Evolutionary conservation across 1,140 invertebrate genomes (phyloP).

Genomic region (Contarinia nasturtii): DNA sequence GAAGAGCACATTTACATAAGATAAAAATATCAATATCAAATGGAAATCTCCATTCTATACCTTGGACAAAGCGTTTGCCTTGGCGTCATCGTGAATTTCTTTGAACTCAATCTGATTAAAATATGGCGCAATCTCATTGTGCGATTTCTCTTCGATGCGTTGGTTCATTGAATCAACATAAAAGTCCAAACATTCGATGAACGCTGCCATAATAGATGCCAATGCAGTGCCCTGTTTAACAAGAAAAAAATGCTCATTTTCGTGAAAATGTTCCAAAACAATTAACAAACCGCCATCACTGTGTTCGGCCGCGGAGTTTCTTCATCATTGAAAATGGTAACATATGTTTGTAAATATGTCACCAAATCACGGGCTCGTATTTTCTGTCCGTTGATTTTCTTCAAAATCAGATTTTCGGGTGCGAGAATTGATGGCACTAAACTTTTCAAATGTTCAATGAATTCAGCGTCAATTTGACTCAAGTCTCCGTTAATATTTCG

Average conservation of each 20-base stretch:
- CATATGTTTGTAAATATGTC: constrained; percentile 96
- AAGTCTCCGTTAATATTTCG: neutral
- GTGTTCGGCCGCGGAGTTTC: neutral
- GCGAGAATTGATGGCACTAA: constrained; percentile 78
- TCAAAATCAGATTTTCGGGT: constrained; percentile 80
- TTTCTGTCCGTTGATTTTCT: constrained; percentile 86
- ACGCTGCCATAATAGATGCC: neutral
- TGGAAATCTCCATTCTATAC: neutral
- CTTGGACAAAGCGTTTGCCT: neutral
- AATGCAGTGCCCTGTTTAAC: neutral
- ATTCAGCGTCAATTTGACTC: constrained; percentile 37
- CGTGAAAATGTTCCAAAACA: too few species aligned
- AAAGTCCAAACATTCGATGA: neutral
- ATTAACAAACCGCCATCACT: too few species aligned
- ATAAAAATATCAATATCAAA: neutral
- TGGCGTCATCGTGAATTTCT: neutral
- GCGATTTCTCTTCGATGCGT: neutral
- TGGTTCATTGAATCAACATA: neutral
- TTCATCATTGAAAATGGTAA: constrained; percentile 90
- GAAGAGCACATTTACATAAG: too few species aligned
- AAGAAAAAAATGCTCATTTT: too few species aligned
- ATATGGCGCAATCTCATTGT: neutral
- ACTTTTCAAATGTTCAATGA: constrained; percentile 65
- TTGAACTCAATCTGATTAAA: neutral
- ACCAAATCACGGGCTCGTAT: constrained; percentile 85